Conservation (phyloP, 2,888 invertebrate genomes). For the Stictocephala bisonia region DNA sequence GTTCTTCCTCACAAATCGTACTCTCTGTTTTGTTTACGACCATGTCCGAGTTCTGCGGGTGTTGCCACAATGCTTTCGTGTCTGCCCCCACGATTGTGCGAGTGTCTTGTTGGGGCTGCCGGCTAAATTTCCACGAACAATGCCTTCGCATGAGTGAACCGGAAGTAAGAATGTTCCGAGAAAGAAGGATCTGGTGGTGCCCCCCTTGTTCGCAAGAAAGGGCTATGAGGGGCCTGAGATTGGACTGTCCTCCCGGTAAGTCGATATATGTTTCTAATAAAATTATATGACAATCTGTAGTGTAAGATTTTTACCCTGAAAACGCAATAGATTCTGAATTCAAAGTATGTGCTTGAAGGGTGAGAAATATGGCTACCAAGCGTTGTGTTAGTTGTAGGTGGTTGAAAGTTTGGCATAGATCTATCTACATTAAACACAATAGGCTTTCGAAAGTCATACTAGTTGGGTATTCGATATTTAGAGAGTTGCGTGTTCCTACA, state of each 20-base stretch:
- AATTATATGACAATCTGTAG: no score
- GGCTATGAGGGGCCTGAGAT: neutral
- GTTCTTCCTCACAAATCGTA: neutral
- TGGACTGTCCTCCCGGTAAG: conserved; percentile 15
- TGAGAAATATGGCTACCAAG: no score
- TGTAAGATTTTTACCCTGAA: no score
- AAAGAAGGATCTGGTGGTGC: conserved; percentile 26
- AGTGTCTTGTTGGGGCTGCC: conserved; percentile 23
- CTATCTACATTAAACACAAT: no score
- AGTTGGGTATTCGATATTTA: no score
- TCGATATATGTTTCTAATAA: no score
- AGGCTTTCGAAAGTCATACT: no score
- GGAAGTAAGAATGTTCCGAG: conserved; percentile 13
- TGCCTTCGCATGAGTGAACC: conserved; percentile 11
- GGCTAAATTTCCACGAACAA: conserved; percentile 10
- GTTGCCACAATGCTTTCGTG: conserved; percentile 6
- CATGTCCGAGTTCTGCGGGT: conserved; percentile 9
- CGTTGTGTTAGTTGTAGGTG: no score
- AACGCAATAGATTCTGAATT: no score
- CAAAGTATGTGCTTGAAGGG: no score
- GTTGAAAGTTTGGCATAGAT: no score
- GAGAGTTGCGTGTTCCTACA: no score
- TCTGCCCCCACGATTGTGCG: neutral
- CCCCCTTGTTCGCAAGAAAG: conserved; percentile 5
- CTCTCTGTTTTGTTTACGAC: neutral